phyloP scores from a whole-genome alignment of 2,888 invertebrate genomes.

The Phlogophora meticulosa region DNA sequence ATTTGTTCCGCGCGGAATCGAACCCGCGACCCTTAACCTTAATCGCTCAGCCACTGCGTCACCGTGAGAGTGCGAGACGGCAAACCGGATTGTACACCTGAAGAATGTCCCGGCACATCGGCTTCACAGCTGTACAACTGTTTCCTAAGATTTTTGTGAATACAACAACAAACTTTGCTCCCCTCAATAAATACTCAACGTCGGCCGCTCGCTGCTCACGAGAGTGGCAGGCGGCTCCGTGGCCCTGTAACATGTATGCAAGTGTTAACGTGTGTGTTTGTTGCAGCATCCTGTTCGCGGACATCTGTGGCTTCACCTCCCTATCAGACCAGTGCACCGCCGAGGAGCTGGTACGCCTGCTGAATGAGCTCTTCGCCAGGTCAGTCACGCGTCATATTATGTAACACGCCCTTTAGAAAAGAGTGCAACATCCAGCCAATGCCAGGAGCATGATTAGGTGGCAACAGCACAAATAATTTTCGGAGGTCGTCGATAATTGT shows the following conservation, averaged over 20 bases:
- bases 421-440: too few species aligned
- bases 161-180: not conserved
- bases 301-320: conserved; percentile 98
- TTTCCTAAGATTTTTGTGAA: not conserved
- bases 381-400: conserved; percentile 76
- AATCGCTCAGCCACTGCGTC: too few species aligned
- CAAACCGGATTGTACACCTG: not conserved
- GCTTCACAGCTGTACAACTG: not conserved
- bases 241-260: not conserved
- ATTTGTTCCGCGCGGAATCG: too few species aligned
- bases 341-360: conserved; percentile 96
- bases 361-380: conserved; percentile 98
- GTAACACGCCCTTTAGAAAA: too few species aligned
- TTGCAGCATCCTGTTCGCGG: conserved; percentile 97
- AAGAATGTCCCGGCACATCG: not conserved
- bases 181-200: not conserved
- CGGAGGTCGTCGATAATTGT: too few species aligned
- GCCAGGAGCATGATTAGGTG: not conserved
- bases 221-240: not conserved
- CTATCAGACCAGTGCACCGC: conserved; percentile 98
- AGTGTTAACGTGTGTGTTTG: conserved; percentile 45
- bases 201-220: not conserved
- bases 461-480: too few species aligned
- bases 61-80: too few species aligned
- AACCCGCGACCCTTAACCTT: too few species aligned